Evolutionary conservation across 2,888 invertebrate genomes (phyloP).

Genomic region (Dynastes grantii): DNA sequence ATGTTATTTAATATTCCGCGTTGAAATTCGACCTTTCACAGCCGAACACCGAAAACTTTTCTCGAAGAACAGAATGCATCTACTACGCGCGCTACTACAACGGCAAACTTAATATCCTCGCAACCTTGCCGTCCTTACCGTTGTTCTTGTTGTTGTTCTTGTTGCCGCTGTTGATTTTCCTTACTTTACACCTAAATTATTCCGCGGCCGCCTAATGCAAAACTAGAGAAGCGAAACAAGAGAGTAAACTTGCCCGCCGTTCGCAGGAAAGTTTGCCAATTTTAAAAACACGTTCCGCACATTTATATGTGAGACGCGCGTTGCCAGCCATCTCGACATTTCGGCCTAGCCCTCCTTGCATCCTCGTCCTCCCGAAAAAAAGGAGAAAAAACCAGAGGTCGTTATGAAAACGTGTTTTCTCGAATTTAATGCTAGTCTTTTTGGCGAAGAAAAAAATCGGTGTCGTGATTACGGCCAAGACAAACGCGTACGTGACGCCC

Average conservation of each 20-base stretch:
- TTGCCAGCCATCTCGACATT: background rate
- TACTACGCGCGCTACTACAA: too few relatives aligned
- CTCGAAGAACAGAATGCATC: too few relatives aligned
- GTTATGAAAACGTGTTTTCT: slow-evolving; percentile 26
- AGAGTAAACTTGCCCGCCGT: too few relatives aligned
- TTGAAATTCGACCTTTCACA: too few relatives aligned
- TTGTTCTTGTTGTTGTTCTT: too few relatives aligned
- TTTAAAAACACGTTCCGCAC: slow-evolving; percentile 21
- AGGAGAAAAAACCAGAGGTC: background rate
- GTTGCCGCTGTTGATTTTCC: slow-evolving; percentile 10
- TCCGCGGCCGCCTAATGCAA: slow-evolving; percentile 2
- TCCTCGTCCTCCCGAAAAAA: background rate
- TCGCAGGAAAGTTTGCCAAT: slow-evolving; percentile 22
- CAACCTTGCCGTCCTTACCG: background rate
- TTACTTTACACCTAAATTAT: slow-evolving; percentile 15
- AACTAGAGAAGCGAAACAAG: slow-evolving; percentile 1
- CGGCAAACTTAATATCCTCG: background rate
- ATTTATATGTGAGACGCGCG: background rate
- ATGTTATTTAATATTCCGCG: too few relatives aligned
- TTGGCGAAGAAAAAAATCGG: background rate
- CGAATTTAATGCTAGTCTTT: slow-evolving; percentile 7
- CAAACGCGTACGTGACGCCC: too few relatives aligned
- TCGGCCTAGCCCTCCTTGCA: background rate
- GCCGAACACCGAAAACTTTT: too few relatives aligned
- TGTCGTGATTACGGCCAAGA: background rate